phyloP scores from a whole-genome alignment of 1,140 invertebrate genomes.

The Odontomachus brunneus region DNA sequence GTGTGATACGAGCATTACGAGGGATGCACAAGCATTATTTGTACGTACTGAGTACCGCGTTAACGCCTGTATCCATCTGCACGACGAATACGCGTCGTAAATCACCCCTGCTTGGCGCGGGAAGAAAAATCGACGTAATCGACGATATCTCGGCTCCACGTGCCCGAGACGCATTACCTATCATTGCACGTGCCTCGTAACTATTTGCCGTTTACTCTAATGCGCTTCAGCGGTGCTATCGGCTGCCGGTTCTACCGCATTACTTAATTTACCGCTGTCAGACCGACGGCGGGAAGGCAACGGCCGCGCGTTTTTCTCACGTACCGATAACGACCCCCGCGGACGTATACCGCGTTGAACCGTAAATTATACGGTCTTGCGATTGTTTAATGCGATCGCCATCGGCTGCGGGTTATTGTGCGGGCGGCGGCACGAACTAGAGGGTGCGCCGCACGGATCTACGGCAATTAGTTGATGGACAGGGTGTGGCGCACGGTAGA shows the following conservation, averaged over 20 bases:
- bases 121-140: background rate
- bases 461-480: constrained; percentile 76
- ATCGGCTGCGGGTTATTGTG: constrained; percentile 4
- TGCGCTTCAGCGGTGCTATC: background rate
- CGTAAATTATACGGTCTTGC: constrained; percentile 47
- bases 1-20: too few species aligned
- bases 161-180: background rate
- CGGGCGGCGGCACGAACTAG: background rate
- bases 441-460: constrained; percentile 55
- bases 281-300: background rate
- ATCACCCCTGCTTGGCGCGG: background rate
- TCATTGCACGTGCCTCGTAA: background rate
- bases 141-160: background rate
- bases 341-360: constrained; percentile 14
- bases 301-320: background rate
- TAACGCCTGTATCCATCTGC: background rate
- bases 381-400: constrained; percentile 47
- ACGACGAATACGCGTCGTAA: background rate
- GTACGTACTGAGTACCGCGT: background rate
- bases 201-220: background rate
- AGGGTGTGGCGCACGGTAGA: constrained; percentile 67
- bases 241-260: background rate
- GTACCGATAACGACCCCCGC: constrained; percentile 21
- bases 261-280: constrained; percentile 9
- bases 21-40: constrained; percentile 18